Conservation (phyloP, 2,797 vertebrate genomes). For the Gallinago nigripennis region DNA sequence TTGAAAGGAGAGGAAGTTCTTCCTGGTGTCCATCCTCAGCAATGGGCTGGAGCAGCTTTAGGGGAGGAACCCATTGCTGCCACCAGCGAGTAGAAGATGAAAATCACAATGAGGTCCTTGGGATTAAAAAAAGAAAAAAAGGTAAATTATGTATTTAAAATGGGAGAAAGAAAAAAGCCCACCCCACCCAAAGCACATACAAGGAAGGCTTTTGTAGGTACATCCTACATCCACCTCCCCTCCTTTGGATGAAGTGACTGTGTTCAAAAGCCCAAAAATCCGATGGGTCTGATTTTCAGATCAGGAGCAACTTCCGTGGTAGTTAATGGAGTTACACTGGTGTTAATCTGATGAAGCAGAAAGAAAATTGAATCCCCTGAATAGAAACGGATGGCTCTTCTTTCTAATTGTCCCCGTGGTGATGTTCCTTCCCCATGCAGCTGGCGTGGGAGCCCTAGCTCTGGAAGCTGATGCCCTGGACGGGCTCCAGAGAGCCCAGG, state of each 20-base stretch:
- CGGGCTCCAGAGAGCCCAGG: background rate
- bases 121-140: background rate
- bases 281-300: background rate
- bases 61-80: background rate
- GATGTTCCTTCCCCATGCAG: background rate
- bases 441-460: background rate
- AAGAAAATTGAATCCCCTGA: background rate
- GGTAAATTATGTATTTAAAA: background rate
- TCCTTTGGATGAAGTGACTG: background rate
- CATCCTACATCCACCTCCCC: background rate
- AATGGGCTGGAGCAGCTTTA: background rate
- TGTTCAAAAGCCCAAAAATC: background rate
- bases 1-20: background rate
- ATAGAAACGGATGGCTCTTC: background rate
- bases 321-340: background rate
- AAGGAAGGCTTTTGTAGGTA: background rate
- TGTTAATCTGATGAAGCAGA: conserved; percentile 6
- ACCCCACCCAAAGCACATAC: rapidly evolving
- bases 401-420: background rate
- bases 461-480: conserved; percentile 26
- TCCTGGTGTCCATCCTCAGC: background rate
- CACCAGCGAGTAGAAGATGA: background rate
- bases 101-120: background rate
- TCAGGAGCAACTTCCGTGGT: background rate
- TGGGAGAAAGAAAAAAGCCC: background rate